A percentile compares a stretch with the other conserved stretches of the same genome.
Conservation (phyloP, 2,113 vertebrate genomes). For the Mormyrus iriodes region DNA sequence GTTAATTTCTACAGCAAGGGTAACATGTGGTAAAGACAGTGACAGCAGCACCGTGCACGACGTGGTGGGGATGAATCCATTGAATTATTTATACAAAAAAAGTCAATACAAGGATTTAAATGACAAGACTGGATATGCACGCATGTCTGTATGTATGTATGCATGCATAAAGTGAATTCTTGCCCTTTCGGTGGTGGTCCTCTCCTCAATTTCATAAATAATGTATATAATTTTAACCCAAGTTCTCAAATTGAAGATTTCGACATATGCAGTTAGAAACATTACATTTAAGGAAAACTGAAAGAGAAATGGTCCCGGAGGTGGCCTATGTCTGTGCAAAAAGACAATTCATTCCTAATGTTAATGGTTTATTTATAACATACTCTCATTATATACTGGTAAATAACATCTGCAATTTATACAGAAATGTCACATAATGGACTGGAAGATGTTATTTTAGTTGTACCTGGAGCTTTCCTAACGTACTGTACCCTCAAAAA, state of each 20-base stretch:
- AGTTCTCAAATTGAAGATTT: not conserved
- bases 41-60: not conserved
- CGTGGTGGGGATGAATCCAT: not conserved
- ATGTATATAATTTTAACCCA: not conserved
- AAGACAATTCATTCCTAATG: not conserved
- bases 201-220: not conserved
- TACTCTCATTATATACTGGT: not conserved
- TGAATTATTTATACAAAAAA: not conserved
- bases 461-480: not conserved
- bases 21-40: conserved; percentile 7
- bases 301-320: not conserved
- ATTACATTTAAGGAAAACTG: not conserved
- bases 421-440: not conserved
- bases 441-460: not conserved
- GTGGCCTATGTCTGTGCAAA: not conserved
- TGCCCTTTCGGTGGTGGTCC: not conserved
- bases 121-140: not conserved
- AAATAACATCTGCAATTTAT: not conserved
- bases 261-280: not conserved
- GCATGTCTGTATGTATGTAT: not conserved
- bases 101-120: not conserved
- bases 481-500: not conserved
- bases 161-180: not conserved
- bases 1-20: not conserved
- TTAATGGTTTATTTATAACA: not conserved